These are phyloP conservation scores for Andricus grossulariae DNA, from an alignment of 1,140 invertebrate species.

Conservation along the genomic window DNA sequence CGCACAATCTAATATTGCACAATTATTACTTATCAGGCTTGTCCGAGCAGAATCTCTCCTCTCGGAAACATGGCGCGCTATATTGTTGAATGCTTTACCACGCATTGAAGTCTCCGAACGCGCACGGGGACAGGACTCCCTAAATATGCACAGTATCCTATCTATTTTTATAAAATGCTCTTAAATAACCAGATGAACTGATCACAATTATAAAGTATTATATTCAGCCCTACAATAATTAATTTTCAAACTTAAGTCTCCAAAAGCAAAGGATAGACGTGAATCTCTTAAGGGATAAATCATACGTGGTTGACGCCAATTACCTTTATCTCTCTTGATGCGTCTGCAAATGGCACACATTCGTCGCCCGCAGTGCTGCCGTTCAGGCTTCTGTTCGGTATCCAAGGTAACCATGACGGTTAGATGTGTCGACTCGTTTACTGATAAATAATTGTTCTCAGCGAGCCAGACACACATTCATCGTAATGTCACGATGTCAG, in stretches of 20 bases:
- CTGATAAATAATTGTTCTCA: slow-evolving; percentile 24
- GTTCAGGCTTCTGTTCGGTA: slow-evolving; percentile 73
- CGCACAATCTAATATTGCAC: no score
- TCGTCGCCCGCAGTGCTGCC: slow-evolving; percentile 72
- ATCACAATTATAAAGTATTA: no score
- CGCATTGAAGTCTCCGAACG: slow-evolving; percentile 44
- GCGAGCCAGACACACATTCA: slow-evolving; percentile 16
- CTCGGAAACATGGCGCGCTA: neutral
- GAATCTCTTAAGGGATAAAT: neutral
- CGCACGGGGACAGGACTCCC: neutral
- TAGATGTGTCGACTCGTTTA: slow-evolving; percentile 9
- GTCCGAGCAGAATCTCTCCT: no score
- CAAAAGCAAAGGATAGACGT: no score
- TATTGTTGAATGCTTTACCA: slow-evolving; percentile 11
- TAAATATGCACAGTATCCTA: no score
- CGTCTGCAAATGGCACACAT: slow-evolving; percentile 75
- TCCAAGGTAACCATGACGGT: slow-evolving; percentile 72
- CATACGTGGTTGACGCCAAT: slow-evolving; percentile 41
- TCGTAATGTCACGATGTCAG: slow-evolving; percentile 3
- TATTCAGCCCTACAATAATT: no score
- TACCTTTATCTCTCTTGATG: slow-evolving; percentile 74
- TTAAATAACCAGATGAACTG: no score
- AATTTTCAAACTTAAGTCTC: no score
- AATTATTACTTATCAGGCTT: no score
- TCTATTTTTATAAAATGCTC: no score